Percentiles rank a stretch among this genome's conserved stretches.
phyloP scores from a whole-genome alignment of 2,797 vertebrate species.

The Threskiornis aethiopicus region DNA sequence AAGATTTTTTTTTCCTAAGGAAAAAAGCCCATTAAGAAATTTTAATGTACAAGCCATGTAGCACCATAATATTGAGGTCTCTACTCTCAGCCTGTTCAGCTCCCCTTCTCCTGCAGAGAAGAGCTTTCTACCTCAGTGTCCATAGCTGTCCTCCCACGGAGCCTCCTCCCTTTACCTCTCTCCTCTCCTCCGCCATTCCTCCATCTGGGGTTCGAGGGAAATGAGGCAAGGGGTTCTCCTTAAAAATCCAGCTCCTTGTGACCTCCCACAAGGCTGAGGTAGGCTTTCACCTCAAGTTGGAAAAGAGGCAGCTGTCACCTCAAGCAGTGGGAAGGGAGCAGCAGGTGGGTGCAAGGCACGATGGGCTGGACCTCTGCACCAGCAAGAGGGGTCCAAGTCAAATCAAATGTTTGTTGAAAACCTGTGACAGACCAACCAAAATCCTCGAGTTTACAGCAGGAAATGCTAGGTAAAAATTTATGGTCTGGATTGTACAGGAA shows the following conservation, averaged over 20 bases:
- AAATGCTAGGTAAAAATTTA: neutral
- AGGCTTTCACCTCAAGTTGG: neutral
- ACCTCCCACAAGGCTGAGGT: neutral
- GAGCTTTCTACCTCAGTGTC: neutral
- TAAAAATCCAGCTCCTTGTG: neutral
- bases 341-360: accelerated
- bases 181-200: neutral
- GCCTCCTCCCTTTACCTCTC: neutral
- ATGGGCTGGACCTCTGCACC: neutral
- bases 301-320: neutral
- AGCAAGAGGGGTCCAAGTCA: neutral
- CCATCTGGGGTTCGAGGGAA: neutral
- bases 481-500: neutral
- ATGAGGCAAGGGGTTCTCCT: neutral
- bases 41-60: neutral
- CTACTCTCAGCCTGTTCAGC: neutral
- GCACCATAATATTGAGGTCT: neutral
- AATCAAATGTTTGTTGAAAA: neutral
- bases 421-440: neutral
- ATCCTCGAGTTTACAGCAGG: neutral
- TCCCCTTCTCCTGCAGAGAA: neutral
- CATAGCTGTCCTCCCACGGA: neutral
- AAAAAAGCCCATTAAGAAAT: neutral
- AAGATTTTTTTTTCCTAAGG: neutral
- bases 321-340: neutral